Conservation (phyloP, 2,113 vertebrate genomes). For the Nestor notabilis region DNA sequence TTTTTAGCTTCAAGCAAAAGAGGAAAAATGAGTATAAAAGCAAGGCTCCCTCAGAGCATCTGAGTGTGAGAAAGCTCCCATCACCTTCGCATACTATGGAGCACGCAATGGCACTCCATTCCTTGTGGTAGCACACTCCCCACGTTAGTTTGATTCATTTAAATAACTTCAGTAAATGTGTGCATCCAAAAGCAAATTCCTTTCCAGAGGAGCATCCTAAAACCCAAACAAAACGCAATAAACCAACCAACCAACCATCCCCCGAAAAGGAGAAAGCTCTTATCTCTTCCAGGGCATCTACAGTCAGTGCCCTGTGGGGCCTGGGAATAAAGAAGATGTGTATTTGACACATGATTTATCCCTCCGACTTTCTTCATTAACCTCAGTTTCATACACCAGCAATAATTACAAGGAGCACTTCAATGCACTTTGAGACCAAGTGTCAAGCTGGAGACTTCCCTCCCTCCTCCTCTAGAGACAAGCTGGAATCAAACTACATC, state of each 20-base stretch:
- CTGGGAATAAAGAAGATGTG: neutral
- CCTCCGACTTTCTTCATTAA: neutral
- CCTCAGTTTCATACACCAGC: neutral
- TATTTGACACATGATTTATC: neutral
- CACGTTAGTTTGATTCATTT: neutral
- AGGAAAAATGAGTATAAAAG: neutral
- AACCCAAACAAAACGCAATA: neutral
- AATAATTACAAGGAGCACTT: neutral
- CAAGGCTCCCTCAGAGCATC: neutral
- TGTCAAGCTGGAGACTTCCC: neutral
- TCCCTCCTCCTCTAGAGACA: neutral
- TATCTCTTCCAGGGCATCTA: neutral
- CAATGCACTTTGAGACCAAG: neutral
- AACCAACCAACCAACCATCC: rapidly evolving
- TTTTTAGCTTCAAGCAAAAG: neutral
- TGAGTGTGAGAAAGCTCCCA: neutral
- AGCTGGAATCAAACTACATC: neutral
- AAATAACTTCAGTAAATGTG: neutral
- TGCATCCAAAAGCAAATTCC: neutral
- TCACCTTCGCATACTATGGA: neutral
- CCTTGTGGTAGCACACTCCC: neutral
- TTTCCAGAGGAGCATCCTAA: neutral
- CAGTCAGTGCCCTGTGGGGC: neutral
- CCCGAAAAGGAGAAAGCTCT: neutral
- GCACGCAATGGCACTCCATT: neutral